These are phyloP conservation scores for Pituophis catenifer DNA, from an alignment of 2,113 vertebrate genomes.

Conservation along the genomic window DNA sequence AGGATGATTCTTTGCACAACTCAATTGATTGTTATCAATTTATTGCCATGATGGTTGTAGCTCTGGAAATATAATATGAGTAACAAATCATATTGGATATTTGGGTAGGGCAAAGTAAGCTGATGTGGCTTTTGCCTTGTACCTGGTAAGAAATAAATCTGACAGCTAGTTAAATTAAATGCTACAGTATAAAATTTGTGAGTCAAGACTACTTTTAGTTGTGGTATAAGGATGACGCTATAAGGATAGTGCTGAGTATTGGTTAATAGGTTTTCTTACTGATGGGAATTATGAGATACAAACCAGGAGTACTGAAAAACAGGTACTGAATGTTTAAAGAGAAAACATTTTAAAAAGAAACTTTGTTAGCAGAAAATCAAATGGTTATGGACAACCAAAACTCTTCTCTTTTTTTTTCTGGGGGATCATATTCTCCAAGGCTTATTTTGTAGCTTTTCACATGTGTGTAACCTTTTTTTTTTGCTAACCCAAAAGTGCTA, in stretches of 20 bases:
- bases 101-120: background rate
- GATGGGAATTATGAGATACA: background rate
- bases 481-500: background rate
- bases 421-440: background rate
- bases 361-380: background rate
- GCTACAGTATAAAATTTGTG: background rate
- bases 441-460: background rate
- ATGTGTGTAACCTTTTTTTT: background rate
- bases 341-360: background rate
- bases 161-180: constrained; percentile 1
- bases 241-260: background rate
- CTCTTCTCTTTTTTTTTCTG: too few relatives aligned
- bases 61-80: background rate
- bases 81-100: background rate
- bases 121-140: background rate
- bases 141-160: accelerated
- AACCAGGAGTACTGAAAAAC: background rate
- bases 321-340: background rate
- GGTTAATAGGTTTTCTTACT: background rate
- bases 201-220: background rate
- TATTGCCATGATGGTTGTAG: background rate
- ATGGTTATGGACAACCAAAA: background rate
- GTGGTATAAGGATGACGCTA: background rate
- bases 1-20: background rate
- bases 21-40: constrained; percentile 1